Evolutionary conservation across 2,797 vertebrate genomes (phyloP).

Genomic region (Enteromius paludinosus): DNA sequence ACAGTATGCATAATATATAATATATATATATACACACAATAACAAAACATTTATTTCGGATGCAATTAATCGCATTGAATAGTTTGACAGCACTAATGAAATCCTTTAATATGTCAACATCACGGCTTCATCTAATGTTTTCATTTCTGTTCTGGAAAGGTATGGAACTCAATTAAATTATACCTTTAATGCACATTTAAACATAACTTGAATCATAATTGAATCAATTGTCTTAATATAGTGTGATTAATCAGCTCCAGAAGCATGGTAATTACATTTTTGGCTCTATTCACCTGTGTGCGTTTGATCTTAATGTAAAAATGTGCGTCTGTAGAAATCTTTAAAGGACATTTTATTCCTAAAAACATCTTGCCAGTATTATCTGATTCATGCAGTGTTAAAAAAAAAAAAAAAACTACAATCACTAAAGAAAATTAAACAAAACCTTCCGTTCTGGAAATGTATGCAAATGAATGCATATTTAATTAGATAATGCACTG

Average conservation of each 20-base stretch:
- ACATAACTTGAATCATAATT: background rate
- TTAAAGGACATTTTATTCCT: background rate
- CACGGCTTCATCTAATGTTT: background rate
- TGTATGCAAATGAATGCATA: conserved; percentile 12
- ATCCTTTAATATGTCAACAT: background rate
- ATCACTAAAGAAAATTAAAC: background rate
- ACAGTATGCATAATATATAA: no score
- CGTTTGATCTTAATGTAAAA: background rate
- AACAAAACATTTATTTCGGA: no score
- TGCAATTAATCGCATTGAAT: no score
- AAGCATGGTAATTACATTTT: background rate
- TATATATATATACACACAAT: no score
- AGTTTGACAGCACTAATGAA: no score
- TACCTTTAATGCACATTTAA: background rate
- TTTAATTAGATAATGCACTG: conserved; percentile 10
- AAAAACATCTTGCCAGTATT: background rate
- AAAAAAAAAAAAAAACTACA: background rate
- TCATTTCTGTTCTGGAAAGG: background rate
- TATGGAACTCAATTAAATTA: conserved; percentile 14
- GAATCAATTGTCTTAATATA: background rate
- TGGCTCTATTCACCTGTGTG: background rate
- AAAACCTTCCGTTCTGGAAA: background rate
- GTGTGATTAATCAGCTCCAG: background rate
- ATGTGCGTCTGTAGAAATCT: background rate
- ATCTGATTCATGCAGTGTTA: background rate